Evolutionary conservation across 2,797 vertebrate species (phyloP).

Genomic region (Manis javanica): DNA sequence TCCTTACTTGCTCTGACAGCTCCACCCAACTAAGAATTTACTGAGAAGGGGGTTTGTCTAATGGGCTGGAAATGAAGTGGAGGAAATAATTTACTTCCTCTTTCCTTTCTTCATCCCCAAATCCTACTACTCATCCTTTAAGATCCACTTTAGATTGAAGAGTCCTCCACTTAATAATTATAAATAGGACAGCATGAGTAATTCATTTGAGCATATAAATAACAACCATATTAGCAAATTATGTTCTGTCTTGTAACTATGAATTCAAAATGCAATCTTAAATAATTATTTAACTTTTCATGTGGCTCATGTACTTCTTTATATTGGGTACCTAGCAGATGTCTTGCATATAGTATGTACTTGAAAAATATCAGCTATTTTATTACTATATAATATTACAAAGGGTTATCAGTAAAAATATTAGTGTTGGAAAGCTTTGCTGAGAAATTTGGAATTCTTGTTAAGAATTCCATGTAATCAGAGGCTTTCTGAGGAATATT

Average conservation of each 20-base stretch:
- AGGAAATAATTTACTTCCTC: conserved; percentile 39
- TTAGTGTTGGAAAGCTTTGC: conserved; percentile 33
- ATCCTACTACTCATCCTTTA: conserved; percentile 44
- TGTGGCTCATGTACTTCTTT: neutral
- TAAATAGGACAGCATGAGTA: neutral
- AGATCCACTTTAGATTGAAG: conserved; percentile 20
- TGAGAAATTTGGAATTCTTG: conserved; percentile 23
- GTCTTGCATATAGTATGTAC: neutral
- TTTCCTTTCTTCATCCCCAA: conserved; percentile 26
- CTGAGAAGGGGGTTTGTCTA: neutral
- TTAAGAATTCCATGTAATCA: conserved; percentile 13
- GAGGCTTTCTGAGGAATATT: neutral
- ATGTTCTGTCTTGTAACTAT: neutral
- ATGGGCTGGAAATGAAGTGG: conserved; percentile 25
- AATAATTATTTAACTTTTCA: conserved; percentile 50
- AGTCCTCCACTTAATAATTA: neutral
- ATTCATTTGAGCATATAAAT: neutral
- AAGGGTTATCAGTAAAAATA: conserved; percentile 1
- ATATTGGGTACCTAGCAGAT: neutral
- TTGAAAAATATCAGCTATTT: neutral
- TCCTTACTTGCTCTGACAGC: conserved; percentile 3
- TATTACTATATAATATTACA: conserved; percentile 32
- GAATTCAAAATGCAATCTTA: conserved; percentile 45
- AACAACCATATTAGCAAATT: conserved; percentile 5
- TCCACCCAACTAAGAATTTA: neutral